These are phyloP conservation scores for Mungos mungo DNA, from an alignment of 2,113 vertebrate species.

Conservation along the genomic window DNA sequence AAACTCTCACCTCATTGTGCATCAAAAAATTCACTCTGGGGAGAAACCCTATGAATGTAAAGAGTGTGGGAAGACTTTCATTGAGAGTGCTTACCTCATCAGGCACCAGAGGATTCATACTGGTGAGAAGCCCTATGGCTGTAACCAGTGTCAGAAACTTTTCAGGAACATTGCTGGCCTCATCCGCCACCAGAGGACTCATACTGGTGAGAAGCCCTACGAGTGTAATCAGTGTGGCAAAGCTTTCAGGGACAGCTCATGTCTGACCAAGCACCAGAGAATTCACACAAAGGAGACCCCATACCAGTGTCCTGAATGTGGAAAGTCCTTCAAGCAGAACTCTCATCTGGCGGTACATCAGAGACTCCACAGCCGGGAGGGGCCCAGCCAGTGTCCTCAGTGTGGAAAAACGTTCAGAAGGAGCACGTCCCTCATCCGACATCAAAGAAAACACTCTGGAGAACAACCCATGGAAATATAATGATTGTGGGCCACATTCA, in stretches of 20 bases:
- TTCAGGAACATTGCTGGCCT: constrained; percentile 82
- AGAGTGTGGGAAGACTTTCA: constrained; percentile 82
- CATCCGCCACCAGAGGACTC: constrained; percentile 80
- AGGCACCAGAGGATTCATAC: constrained; percentile 82
- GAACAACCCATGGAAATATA: background rate
- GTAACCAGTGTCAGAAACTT: constrained; percentile 79
- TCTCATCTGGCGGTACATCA: constrained; percentile 67
- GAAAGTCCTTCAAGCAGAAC: constrained; percentile 77
- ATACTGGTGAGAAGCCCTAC: constrained; percentile 83
- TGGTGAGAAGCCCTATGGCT: constrained; percentile 82
- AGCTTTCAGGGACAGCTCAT: constrained; percentile 81
- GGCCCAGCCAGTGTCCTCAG: constrained; percentile 57
- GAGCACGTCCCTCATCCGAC: constrained; percentile 66
- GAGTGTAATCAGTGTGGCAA: constrained; percentile 81
- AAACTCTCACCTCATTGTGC: constrained; percentile 79
- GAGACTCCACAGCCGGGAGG: constrained; percentile 51
- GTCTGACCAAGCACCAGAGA: constrained; percentile 79
- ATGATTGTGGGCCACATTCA: accelerated
- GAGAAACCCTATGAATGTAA: constrained; percentile 79
- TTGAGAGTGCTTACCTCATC: constrained; percentile 81
- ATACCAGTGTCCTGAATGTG: constrained; percentile 72
- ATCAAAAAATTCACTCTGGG: constrained; percentile 80
- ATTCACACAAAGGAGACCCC: constrained; percentile 81
- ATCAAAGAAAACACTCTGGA: constrained; percentile 71
- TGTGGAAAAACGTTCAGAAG: constrained; percentile 74